Percentiles rank a stretch among this genome's conserved stretches.
These are phyloP conservation scores for Patiria pectinifera DNA, from an alignment of 53 echinoderm and acorn worm genomes.

Conservation along the genomic window DNA sequence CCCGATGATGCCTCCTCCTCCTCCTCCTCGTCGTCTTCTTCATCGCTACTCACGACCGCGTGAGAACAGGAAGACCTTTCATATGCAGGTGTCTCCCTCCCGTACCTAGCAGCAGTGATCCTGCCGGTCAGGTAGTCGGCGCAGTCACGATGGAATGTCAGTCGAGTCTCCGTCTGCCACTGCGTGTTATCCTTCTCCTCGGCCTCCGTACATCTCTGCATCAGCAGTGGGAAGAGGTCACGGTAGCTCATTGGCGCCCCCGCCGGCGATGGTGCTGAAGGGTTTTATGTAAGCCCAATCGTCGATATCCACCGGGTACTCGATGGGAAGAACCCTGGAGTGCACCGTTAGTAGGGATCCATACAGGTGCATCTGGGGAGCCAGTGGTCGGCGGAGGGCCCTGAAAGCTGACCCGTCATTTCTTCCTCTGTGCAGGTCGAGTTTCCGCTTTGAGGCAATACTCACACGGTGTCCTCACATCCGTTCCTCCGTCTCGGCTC, in stretches of 20 bases:
- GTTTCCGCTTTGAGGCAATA: conserved; percentile 5
- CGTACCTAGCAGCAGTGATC: conserved; percentile 50
- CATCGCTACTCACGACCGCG: conserved; percentile 57
- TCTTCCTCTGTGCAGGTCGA: not conserved
- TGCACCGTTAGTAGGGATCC: conserved; percentile 36
- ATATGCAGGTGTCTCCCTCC: conserved; percentile 32
- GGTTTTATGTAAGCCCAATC: conserved; percentile 90
- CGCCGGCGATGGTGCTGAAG: conserved; percentile 79
- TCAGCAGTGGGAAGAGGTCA: conserved; percentile 78
- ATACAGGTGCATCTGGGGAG: conserved; percentile 59
- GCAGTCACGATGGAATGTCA: conserved; percentile 85
- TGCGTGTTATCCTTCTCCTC: conserved; percentile 85
- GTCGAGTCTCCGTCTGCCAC: conserved; percentile 87
- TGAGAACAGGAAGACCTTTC: conserved; percentile 77
- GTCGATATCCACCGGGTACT: conserved; percentile 60
- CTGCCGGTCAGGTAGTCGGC: conserved; percentile 78
- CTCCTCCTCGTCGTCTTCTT: conserved; percentile 64
- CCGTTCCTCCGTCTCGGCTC: not conserved
- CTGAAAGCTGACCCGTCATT: conserved; percentile 38
- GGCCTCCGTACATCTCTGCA: conserved; percentile 76
- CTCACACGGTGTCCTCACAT: conserved; percentile 7
- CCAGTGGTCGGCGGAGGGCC: conserved; percentile 68
- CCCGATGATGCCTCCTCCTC: not conserved
- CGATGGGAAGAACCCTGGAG: conserved; percentile 37
- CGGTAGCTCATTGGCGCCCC: conserved; percentile 66